A percentile compares a stretch with the other conserved stretches of the same genome.
Conservation (phyloP, 92 coral and sea anemone genomes). For the Pocillopora grandis region DNA sequence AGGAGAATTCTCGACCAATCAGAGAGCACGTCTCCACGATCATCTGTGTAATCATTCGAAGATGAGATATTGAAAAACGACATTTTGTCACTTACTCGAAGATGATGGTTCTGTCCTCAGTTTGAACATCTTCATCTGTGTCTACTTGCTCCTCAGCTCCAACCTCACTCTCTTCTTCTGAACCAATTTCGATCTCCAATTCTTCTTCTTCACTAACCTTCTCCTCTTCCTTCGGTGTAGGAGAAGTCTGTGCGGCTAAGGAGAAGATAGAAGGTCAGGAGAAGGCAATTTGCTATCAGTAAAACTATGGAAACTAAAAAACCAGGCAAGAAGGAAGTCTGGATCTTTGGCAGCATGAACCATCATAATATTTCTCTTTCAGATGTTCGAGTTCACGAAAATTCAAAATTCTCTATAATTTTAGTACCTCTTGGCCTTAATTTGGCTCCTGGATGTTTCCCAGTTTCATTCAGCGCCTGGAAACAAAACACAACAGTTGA, state of each 20-base stretch:
- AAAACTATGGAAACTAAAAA: background rate
- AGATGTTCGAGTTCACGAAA: background rate
- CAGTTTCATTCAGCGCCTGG: background rate
- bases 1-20: too few species aligned
- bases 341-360: too few species aligned
- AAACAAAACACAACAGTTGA: background rate
- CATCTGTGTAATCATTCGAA: too few species aligned
- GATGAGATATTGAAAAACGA: too few species aligned
- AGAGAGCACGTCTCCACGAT: too few species aligned
- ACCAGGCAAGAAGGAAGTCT: background rate
- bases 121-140: background rate
- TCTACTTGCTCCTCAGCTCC: background rate
- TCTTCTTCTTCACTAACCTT: background rate
- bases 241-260: background rate
- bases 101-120: background rate
- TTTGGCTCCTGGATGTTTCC: constrained; percentile 11
- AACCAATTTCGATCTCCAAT: background rate
- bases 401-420: background rate
- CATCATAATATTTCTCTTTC: too few species aligned
- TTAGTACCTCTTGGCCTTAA: constrained; percentile 8
- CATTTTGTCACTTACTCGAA: background rate
- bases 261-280: background rate
- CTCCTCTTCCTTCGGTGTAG: constrained; percentile 5
- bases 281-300: background rate
- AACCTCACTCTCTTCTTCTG: background rate